A percentile compares a stretch with the other conserved stretches of the same genome.
These are phyloP conservation scores for Microplitis manilae DNA, from an alignment of 2,888 invertebrate species.

Conservation along the genomic window DNA sequence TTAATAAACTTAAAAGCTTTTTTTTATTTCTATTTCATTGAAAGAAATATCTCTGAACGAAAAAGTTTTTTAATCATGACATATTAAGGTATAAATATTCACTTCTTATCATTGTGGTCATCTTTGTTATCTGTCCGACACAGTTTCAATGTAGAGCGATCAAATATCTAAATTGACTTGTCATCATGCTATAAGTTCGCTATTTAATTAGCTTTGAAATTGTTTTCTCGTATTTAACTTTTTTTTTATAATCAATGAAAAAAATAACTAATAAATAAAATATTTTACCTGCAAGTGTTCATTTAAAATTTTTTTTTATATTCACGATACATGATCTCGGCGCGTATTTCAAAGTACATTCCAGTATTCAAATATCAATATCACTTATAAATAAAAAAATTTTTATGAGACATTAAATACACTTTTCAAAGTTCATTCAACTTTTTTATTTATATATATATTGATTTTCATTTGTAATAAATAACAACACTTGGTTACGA, in stretches of 20 bases:
- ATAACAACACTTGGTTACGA: too few relatives aligned
- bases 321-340: constrained; percentile 31
- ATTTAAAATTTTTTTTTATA: constrained; percentile 40
- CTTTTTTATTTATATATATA: too few relatives aligned
- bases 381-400: neutral
- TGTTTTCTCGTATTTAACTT: neutral
- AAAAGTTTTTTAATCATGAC: neutral
- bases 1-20: neutral
- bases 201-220: constrained; percentile 11
- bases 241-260: neutral
- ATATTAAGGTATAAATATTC: neutral
- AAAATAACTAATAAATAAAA: constrained; percentile 10
- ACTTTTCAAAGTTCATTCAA: too few relatives aligned
- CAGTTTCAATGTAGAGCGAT: constrained; percentile 60
- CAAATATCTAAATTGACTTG: constrained; percentile 54
- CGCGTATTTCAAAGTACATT: neutral
- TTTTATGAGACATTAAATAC: neutral
- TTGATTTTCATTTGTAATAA: too few relatives aligned
- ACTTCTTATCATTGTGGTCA: constrained; percentile 28
- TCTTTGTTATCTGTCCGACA: too few relatives aligned
- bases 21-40: neutral
- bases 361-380: neutral
- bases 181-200: constrained; percentile 33
- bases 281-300: constrained; percentile 40
- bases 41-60: neutral